Base-by-base conservation (phyloP, 2,113 vertebrate species). In the Alosa alosa region DNA sequence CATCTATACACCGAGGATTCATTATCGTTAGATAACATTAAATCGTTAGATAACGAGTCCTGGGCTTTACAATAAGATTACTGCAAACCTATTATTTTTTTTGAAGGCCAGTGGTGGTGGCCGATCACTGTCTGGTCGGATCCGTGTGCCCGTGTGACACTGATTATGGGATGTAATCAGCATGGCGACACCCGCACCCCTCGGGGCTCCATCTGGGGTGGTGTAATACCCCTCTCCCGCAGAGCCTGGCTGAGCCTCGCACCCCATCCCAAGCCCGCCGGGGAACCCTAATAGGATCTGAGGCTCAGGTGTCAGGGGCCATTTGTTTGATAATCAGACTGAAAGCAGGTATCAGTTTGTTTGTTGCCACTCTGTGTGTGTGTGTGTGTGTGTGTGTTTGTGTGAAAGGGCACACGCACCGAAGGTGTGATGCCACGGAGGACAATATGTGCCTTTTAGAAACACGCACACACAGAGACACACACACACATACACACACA, bases 201-300 rank as follows among this genome's bases (percentile, higher is more conserved):
- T 78, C 1, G 9, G 17, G 72, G 11, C 13, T 15, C 72, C 72
- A 13, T 78, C 25, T 78, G 72, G 72, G 64, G 72, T 18, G 25
- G 25, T 39, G 72, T 39, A 78, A 39, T 39, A 78, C 25, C 64
- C 64, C n/a, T 11, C 31, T 72, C 25, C 31, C 15, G 25, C 8
- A 20, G 50, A 15, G 55, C 20, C 20, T 22, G 55, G 55, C 20
- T 18, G 55, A 22, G 18, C 20, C 18, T 6, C 55, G 18, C 55
- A 25, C 39, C 57, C 81, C 64, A 60, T 15, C 57, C 44, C 10
- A 49, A 68, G 44, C 47, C 49, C 20, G 50, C 20, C 52, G 82
- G 81, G 75, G 83, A 82, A 45, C 25, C 72, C 55, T 88, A 85
- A 88, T 87, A 84, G 81, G 84, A 85, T 87, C 18, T 47, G 84